These are phyloP conservation scores for Mobula hypostoma DNA, from an alignment of 2,113 vertebrate species.

Conservation along the genomic window DNA sequence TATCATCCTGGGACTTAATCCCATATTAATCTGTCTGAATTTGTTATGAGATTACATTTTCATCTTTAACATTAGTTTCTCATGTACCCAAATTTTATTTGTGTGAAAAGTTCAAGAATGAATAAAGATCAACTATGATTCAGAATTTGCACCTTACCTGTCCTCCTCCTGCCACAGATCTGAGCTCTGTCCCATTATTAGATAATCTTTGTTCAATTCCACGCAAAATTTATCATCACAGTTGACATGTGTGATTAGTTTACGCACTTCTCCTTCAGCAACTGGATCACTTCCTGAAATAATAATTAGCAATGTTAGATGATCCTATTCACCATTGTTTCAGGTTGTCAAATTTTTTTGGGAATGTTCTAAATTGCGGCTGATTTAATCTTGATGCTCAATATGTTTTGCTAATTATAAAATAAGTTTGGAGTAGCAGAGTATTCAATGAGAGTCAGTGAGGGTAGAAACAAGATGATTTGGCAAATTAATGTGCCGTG, in stretches of 20 bases:
- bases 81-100: not conserved
- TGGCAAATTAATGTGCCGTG: too few species aligned
- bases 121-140: not conserved
- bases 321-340: not conserved
- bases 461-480: too few species aligned
- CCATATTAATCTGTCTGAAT: not conserved
- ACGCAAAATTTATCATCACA: conserved; percentile 46
- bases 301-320: not conserved
- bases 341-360: too few species aligned
- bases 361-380: not conserved
- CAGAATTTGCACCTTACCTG: conserved; percentile 45
- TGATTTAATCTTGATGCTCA: not conserved
- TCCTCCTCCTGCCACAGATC: conserved; percentile 54
- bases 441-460: too few species aligned
- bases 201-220: conserved; percentile 42
- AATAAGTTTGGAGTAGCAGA: too few species aligned
- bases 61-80: too few species aligned
- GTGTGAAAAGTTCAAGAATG: not conserved
- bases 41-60: not conserved
- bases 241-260: conserved; percentile 52
- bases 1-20: not conserved
- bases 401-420: too few species aligned
- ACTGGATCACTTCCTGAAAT: conserved; percentile 52
- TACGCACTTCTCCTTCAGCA: conserved; percentile 34
- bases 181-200: conserved; percentile 52